These are phyloP conservation scores for Diorhabda sublineata DNA, from an alignment of 1,140 invertebrate genomes.

Conservation along the genomic window DNA sequence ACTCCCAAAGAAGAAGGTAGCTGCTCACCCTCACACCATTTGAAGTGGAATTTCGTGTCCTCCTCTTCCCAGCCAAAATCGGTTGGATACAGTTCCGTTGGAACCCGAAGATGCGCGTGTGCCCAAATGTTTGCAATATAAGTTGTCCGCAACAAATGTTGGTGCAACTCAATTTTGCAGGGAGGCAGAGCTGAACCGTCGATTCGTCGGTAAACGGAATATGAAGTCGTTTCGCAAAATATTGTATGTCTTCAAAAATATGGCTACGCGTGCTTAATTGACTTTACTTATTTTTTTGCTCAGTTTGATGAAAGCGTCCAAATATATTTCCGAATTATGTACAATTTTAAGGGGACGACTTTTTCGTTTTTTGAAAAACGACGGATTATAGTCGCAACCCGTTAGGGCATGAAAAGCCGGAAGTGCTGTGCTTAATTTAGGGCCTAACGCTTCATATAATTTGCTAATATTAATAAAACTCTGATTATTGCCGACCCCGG, in stretches of 20 bases:
- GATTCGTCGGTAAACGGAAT: too few relatives aligned
- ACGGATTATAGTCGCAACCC: slow-evolving; percentile 47
- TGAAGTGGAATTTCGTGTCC: not conserved
- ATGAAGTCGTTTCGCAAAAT: too few relatives aligned
- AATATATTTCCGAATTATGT: too few relatives aligned
- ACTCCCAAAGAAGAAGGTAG: not conserved
- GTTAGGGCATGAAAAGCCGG: slow-evolving; percentile 42
- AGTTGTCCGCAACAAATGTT: not conserved
- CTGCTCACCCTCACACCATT: not conserved
- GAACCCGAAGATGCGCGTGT: not conserved
- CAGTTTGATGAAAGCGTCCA: too few relatives aligned
- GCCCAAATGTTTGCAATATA: not conserved
- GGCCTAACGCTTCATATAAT: slow-evolving; percentile 33
- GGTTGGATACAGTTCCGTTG: slow-evolving; percentile 3
- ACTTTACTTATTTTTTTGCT: too few relatives aligned
- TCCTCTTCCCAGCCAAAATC: not conserved
- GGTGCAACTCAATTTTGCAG: not conserved
- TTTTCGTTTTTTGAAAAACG: slow-evolving; percentile 5
- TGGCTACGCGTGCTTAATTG: too few relatives aligned
- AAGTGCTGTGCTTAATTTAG: too few relatives aligned
- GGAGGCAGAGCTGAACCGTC: too few relatives aligned
- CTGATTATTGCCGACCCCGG: too few relatives aligned
- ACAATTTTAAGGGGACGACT: too few relatives aligned
- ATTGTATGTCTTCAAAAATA: too few relatives aligned
- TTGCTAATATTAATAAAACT: slow-evolving; percentile 27